These are phyloP conservation scores for Poeciliopsis prolifica DNA, from an alignment of 2,113 vertebrate genomes.

Conservation along the genomic window DNA sequence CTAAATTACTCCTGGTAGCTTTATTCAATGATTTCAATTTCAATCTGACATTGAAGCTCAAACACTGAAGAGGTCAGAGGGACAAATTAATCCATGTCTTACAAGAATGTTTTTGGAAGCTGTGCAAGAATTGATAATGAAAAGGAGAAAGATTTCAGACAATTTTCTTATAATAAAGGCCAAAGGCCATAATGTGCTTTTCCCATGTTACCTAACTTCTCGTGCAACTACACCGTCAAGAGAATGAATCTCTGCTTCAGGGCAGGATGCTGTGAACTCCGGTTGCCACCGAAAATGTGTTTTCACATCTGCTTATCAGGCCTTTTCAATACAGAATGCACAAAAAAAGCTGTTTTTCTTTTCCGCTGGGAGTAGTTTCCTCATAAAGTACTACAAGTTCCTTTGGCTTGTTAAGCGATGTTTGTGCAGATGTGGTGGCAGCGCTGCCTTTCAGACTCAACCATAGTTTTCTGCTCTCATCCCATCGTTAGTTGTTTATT, in stretches of 20 bases:
- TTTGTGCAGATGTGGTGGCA: conserved; percentile 37
- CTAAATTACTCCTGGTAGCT: conserved; percentile 27
- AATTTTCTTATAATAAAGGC: background rate
- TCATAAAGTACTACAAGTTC: conserved; percentile 16
- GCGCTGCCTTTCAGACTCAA: background rate
- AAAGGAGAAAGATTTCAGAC: background rate
- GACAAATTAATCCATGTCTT: background rate
- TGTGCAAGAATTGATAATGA: background rate
- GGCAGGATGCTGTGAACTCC: conserved; percentile 1
- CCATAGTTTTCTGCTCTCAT: background rate
- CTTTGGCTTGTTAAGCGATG: conserved; percentile 13
- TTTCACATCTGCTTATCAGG: conserved; percentile 27
- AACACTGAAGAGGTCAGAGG: background rate
- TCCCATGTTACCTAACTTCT: conserved; percentile 12
- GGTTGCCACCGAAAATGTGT: conserved; percentile 25
- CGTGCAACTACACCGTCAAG: background rate
- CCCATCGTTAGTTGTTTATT: conserved; percentile 35
- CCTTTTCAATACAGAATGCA: conserved; percentile 2
- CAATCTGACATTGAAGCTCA: background rate
- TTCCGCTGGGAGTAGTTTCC: conserved; percentile 33
- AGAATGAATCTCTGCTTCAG: conserved; percentile 4
- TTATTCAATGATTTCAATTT: conserved; percentile 19
- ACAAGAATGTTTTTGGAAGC: background rate
- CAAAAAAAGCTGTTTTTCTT: conserved; percentile 12
- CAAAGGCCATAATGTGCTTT: background rate